These are phyloP conservation scores for Pemphredon lugubris DNA, from an alignment of 2,888 invertebrate species.

Conservation along the genomic window DNA sequence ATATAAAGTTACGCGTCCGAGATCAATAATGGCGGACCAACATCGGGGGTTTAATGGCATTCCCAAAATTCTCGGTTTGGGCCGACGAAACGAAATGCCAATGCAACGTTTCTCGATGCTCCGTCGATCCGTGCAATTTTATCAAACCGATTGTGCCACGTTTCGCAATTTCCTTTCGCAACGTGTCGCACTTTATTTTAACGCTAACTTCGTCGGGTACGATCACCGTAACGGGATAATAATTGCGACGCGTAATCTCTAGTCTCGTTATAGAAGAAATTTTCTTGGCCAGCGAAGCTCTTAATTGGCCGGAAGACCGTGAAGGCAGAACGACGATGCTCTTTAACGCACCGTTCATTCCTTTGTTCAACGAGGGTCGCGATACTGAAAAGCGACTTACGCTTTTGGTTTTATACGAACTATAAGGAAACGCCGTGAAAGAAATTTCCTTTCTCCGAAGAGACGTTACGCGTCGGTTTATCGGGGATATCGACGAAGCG, in stretches of 20 bases:
- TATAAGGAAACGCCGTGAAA: constrained; percentile 12
- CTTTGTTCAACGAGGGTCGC: background rate
- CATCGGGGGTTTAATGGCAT: too few relatives aligned
- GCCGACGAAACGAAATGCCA: too few relatives aligned
- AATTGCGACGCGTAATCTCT: constrained; percentile 17
- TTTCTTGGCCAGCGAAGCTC: constrained; percentile 19
- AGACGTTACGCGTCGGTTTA: constrained; percentile 7
- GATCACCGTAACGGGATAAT: too few relatives aligned
- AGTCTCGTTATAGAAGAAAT: constrained; percentile 14
- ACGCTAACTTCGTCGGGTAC: too few relatives aligned
- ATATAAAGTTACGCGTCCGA: too few relatives aligned
- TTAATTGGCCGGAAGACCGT: constrained; percentile 41
- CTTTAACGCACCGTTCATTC: background rate
- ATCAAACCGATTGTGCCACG: too few relatives aligned
- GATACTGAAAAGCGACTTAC: constrained; percentile 17
- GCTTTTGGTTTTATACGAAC: constrained; percentile 1
- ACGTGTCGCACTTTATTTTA: too few relatives aligned
- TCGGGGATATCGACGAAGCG: background rate
- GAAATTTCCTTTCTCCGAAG: constrained; percentile 5
- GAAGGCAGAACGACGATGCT: constrained; percentile 1
- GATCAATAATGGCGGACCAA: too few relatives aligned
- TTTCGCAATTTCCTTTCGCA: too few relatives aligned
- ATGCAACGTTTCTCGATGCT: too few relatives aligned
- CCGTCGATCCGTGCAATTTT: too few relatives aligned
- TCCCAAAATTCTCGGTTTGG: too few relatives aligned